Evolutionary conservation across 2,113 vertebrate species (phyloP).

Genomic region (Panthera leo): DNA sequence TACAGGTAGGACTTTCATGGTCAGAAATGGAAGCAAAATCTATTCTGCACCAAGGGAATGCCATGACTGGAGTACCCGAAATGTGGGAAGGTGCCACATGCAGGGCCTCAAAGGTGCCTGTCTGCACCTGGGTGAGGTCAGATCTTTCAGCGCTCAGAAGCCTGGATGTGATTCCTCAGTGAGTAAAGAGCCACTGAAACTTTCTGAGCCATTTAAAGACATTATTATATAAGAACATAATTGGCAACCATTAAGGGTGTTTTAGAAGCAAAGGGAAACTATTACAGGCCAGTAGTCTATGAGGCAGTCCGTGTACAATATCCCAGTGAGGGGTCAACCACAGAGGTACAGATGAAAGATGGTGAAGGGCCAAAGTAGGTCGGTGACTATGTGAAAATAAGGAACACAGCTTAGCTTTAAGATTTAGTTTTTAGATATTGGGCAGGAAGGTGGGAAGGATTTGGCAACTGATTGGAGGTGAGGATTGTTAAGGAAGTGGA

Average conservation of each 20-base stretch:
- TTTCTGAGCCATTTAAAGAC: not conserved
- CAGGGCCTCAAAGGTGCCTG: not conserved
- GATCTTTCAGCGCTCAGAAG: not conserved
- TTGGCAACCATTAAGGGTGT: not conserved
- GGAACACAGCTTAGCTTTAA: not conserved
- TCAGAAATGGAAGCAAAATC: not conserved
- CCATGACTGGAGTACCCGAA: not conserved
- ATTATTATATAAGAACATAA: not conserved
- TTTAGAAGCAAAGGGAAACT: not conserved
- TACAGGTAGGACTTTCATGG: not conserved
- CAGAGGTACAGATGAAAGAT: not conserved
- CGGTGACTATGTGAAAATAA: not conserved
- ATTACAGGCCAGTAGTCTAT: not conserved
- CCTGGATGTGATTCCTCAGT: not conserved
- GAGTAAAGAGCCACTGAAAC: not conserved
- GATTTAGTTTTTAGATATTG: not conserved
- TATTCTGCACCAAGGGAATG: rapidly evolving
- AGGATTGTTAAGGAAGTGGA: not conserved
- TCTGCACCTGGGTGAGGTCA: not conserved
- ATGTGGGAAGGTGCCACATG: not conserved
- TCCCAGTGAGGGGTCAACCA: not conserved
- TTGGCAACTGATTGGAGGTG: not conserved
- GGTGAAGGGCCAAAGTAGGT: not conserved
- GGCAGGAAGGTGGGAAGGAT: too few relatives aligned
- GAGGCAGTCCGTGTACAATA: not conserved